Evolutionary conservation across 1,140 invertebrate species (phyloP).

Genomic region (Subanguina moxae): DNA sequence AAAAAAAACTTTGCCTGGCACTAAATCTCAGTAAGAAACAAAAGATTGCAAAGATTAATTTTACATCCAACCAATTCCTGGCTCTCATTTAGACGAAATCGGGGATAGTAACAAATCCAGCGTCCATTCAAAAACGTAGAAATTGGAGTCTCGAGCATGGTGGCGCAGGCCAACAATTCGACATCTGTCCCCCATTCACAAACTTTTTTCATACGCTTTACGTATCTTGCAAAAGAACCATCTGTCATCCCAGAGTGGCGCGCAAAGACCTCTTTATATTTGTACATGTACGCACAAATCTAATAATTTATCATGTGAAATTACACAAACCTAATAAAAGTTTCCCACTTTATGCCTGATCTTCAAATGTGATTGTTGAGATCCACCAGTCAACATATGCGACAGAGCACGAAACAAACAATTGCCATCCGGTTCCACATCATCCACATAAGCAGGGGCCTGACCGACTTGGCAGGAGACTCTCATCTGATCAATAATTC

Average conservation of each 20-base stretch:
- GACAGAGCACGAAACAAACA: constrained; percentile 8
- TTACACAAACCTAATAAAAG: too few species aligned
- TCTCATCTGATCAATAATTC: background rate
- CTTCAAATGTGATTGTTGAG: background rate
- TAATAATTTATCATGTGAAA: too few species aligned
- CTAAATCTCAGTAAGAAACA: too few species aligned
- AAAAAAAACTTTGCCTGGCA: too few species aligned
- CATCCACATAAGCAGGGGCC: background rate
- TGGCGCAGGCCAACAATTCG: background rate
- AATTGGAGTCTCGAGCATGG: background rate
- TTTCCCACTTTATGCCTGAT: background rate
- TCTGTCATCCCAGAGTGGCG: background rate
- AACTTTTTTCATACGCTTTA: background rate
- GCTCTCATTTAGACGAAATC: background rate
- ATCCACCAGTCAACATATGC: constrained; percentile 1
- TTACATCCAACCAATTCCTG: too few species aligned
- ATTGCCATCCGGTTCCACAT: background rate
- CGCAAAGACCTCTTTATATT: background rate
- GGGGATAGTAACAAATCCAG: background rate
- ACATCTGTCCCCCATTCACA: background rate
- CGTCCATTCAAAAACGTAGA: background rate
- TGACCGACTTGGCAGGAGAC: background rate
- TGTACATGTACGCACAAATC: background rate
- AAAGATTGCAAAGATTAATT: too few species aligned
- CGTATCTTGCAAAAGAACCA: background rate